A percentile compares a stretch with the other conserved stretches of the same genome.
These are phyloP conservation scores for Pseudomyrmex dendroicus DNA, from an alignment of 1,140 invertebrate species.

Conservation along the genomic window DNA sequence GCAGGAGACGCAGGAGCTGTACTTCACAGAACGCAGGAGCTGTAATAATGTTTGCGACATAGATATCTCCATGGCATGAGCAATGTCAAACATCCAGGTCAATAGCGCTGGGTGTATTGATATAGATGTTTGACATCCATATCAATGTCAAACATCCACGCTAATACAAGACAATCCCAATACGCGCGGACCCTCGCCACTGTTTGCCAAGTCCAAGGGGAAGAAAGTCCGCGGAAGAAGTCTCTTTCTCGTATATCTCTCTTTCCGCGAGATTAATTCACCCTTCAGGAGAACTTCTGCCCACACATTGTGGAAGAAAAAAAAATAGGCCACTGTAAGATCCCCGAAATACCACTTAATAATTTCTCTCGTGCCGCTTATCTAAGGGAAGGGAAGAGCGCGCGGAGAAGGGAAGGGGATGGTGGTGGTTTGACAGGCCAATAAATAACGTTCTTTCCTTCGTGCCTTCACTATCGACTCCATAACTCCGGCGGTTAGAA, in stretches of 20 bases:
- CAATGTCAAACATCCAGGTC: conserved; percentile 54
- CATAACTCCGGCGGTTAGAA: conserved; percentile 22
- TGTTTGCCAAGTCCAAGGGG: neutral
- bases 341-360: neutral
- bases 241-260: neutral
- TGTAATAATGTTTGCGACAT: conserved; percentile 44
- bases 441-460: conserved; percentile 30
- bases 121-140: conserved; percentile 59
- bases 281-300: neutral
- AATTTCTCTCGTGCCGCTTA: conserved; percentile 13
- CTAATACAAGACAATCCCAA: conserved; percentile 36
- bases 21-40: conserved; percentile 1
- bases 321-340: neutral
- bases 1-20: no score
- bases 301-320: neutral
- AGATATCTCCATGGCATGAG: conserved; percentile 25
- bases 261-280: neutral
- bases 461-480: neutral
- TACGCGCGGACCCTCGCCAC: neutral
- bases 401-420: no score
- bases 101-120: conserved; percentile 46
- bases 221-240: neutral
- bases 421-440: neutral
- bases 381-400: neutral
- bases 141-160: conserved; percentile 47